These are phyloP conservation scores for Physella acuta DNA, from an alignment of 1,140 invertebrate genomes.

Conservation along the genomic window DNA sequence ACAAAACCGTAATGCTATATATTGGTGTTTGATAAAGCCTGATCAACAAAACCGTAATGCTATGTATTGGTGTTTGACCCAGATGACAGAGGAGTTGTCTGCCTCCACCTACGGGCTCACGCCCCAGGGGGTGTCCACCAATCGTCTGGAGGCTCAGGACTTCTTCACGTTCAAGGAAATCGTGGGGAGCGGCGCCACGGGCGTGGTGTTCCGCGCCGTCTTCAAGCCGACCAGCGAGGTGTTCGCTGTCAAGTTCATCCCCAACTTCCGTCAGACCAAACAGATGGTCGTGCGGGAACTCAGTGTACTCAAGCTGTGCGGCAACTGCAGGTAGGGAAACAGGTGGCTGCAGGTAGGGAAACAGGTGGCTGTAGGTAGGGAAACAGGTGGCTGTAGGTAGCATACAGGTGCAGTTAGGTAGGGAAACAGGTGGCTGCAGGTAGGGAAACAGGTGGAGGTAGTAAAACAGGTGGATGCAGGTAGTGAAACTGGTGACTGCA, in stretches of 20 bases:
- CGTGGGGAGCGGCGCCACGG: background rate
- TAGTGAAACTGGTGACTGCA: no score
- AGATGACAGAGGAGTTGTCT: conserved; percentile 9
- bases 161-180: conserved; percentile 21
- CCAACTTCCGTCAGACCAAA: background rate
- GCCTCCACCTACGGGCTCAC: conserved; percentile 9
- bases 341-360: no score
- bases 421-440: no score
- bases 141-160: conserved; percentile 9
- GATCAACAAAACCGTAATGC: background rate
- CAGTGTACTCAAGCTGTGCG: background rate
- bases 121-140: background rate
- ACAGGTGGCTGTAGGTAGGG: no score
- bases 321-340: conserved; percentile 4
- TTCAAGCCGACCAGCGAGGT: conserved; percentile 6
- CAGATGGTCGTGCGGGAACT: conserved; percentile 3
- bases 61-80: background rate
- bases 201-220: conserved; percentile 13
- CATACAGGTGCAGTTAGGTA: no score
- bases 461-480: no score
- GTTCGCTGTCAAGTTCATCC: conserved; percentile 17
- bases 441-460: background rate
- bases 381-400: no score
- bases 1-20: no score
- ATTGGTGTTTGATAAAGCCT: no score